Evolutionary conservation across 1,140 invertebrate genomes (phyloP), one percentile per base, ranked within the genome.

Genomic region (Himalopsyche phryganea): DNA sequence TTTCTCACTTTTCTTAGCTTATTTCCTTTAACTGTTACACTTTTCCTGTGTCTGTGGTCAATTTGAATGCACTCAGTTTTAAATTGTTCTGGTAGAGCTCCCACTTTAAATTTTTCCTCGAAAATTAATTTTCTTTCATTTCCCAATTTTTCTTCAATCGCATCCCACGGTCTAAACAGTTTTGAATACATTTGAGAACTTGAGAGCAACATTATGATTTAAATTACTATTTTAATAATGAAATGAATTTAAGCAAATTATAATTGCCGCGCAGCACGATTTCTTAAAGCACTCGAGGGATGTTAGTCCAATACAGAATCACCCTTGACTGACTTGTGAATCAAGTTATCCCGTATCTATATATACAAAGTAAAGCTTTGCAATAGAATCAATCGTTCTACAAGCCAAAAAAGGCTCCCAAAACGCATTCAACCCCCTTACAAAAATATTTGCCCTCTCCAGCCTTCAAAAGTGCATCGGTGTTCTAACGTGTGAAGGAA

Each of bases 121-220:
- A 40, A 71, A 54, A 15, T 73, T 54, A 0, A 71, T 66, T 57
- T 64, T 72, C 65, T 75, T 70, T 51, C 32, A 72, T 19, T 66
- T 28, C 9, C 23, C 36, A 35, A 66, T 67, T 68, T 69, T 28
- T 52, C 69, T 38, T 74, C 72, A 67, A 68, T 69, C 47, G 69
- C 67, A 61, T 77, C 75, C 76, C 76, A 78, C 38, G 76, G 76
- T 50, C 76, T 72, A 47, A 78, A 78, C 3, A 78, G 63, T 59
- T 72, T 72, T 5, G 71, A 63, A 57, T 57, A 63, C 47, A 50
- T 53, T 51, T 55, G 48, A 33, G 61, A 63, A 5, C 48, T 48
- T 11, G 32, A 28, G 3, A 28, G 9, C 9, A 28, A 28, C 23
- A 28, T 28, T 28, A 5, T 9, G 23, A 28, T n/a, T n/a, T n/a